Conservation (phyloP, 30 jellyfish, hydroid and myxozoan species). For the Pseudorhiza aurosa region DNA sequence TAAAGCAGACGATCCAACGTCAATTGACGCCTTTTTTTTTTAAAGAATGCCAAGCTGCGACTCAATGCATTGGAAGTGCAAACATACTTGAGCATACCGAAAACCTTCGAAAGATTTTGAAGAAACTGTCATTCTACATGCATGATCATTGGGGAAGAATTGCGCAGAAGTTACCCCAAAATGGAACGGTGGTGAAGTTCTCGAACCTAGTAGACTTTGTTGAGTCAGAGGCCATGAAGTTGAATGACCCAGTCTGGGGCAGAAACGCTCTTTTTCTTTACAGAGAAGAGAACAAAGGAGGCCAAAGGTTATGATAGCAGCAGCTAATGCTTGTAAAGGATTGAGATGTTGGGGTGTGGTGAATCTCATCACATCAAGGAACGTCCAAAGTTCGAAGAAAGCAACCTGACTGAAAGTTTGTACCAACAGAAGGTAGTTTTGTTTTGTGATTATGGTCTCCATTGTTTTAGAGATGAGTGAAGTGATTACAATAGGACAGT, state of each 20-base stretch:
- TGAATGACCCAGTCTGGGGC: constrained; percentile 69
- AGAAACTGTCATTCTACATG: constrained; percentile 23
- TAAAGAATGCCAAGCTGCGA: constrained; percentile 54
- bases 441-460: too few relatives aligned
- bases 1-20: constrained; percentile 39
- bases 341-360: too few relatives aligned
- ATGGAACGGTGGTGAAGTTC: constrained; percentile 42
- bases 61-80: constrained; percentile 19
- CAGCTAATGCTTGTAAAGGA: constrained; percentile 31
- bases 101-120: constrained; percentile 29
- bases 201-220: constrained; percentile 45
- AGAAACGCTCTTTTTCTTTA: constrained; percentile 31
- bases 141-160: constrained; percentile 33
- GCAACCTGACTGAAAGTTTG: too few relatives aligned
- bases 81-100: constrained; percentile 16
- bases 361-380: too few relatives aligned
- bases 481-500: too few relatives aligned
- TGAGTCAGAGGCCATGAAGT: constrained; percentile 50
- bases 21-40: constrained; percentile 39
- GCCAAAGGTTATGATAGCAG: constrained; percentile 42
- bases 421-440: too few relatives aligned
- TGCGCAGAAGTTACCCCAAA: constrained; percentile 27
- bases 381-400: too few relatives aligned
- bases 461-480: too few relatives aligned
- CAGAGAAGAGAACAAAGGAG: constrained; percentile 38